A percentile compares a stretch with the other conserved stretches of the same genome.
Conservation (phyloP, 2,113 vertebrate species). For the Poicephalus meyeri region DNA sequence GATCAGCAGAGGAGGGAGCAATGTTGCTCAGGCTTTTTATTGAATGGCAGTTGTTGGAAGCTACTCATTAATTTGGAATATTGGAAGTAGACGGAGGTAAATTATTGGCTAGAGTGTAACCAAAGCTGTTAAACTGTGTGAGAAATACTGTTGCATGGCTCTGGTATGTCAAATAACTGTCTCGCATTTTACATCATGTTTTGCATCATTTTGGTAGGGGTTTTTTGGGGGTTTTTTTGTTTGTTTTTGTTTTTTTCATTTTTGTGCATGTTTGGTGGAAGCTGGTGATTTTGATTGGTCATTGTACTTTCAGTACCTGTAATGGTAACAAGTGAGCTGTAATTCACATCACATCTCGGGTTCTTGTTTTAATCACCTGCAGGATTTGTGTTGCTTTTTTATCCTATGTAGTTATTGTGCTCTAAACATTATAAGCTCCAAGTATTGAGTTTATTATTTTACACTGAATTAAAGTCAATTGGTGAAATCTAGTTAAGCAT, state of each 20-base stretch:
- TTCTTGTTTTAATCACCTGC: background rate
- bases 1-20: background rate
- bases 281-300: slow-evolving; percentile 3
- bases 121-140: background rate
- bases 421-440: background rate
- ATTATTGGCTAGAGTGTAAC: background rate
- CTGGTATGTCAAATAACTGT: background rate
- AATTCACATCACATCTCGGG: background rate
- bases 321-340: background rate
- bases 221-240: no score
- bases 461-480: background rate
- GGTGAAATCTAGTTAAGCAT: background rate
- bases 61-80: background rate
- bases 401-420: background rate
- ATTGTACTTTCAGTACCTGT: background rate
- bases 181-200: background rate
- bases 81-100: background rate
- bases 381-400: background rate
- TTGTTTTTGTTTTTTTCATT: background rate
- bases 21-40: background rate
- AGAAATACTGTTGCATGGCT: background rate
- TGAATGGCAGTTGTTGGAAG: background rate
- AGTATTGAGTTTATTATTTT: background rate
- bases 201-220: background rate
- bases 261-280: background rate